phyloP scores from a whole-genome alignment of 1,140 invertebrate genomes.

The Drosophila nigrodunni region DNA sequence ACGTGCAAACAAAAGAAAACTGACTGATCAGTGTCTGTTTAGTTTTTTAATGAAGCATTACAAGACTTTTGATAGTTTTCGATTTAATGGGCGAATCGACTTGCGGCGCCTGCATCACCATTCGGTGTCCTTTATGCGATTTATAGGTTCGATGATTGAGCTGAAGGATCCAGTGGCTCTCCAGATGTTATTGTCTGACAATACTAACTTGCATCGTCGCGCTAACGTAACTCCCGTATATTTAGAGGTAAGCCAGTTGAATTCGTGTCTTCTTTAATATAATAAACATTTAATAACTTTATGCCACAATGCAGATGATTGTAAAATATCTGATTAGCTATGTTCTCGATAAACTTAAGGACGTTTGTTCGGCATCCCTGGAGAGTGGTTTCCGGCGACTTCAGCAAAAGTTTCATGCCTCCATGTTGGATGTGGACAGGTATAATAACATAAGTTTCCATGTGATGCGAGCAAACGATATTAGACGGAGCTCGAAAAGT shows the following conservation, averaged over 20 bases:
- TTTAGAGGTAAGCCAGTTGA: constrained; percentile 32
- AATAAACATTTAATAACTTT: background rate
- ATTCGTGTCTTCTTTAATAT: no score
- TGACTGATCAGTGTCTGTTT: background rate
- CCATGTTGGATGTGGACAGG: background rate
- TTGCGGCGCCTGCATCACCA: constrained; percentile 46
- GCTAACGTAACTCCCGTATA: constrained; percentile 13
- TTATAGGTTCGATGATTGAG: constrained; percentile 53
- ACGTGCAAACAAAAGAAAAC: background rate
- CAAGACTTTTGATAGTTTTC: constrained; percentile 38
- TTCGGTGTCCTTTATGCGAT: constrained; percentile 47
- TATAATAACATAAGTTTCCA: background rate
- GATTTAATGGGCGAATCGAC: constrained; percentile 20
- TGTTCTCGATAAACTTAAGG: constrained; percentile 39
- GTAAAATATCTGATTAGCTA: constrained; percentile 40
- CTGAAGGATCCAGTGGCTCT: constrained; percentile 43
- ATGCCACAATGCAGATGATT: constrained; percentile 34
- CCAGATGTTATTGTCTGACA: constrained; percentile 50
- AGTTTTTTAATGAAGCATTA: constrained; percentile 8
- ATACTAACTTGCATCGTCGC: constrained; percentile 28
- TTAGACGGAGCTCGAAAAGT: no score
- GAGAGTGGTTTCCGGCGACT: constrained; percentile 48
- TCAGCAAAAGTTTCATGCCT: constrained; percentile 40
- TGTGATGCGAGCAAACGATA: background rate
- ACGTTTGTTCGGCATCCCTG: constrained; percentile 54